These are phyloP conservation scores for Caerostris darwini DNA, from an alignment of 1,140 invertebrate genomes.

Conservation along the genomic window DNA sequence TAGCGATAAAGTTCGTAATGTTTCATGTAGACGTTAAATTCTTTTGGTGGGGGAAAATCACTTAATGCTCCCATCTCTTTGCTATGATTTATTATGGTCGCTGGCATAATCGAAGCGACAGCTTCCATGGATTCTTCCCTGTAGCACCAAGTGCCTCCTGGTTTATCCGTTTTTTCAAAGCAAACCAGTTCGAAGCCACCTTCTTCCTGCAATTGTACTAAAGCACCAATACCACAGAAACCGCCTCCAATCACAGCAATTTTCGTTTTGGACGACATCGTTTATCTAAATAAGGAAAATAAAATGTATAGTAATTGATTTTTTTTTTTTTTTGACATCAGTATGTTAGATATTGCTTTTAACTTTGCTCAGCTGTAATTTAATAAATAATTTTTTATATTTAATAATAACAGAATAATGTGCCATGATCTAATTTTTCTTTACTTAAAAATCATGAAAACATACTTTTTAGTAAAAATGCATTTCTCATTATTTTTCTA, in stretches of 20 bases:
- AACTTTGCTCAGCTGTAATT: not conserved
- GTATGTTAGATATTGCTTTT: too few relatives aligned
- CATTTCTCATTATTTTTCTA: too few relatives aligned
- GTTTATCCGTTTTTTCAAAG: constrained; percentile 79
- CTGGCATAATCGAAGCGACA: not conserved
- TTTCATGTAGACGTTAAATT: constrained; percentile 28
- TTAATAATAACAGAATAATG: too few relatives aligned
- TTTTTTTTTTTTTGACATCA: too few relatives aligned
- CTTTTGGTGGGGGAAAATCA: constrained; percentile 24
- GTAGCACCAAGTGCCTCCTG: constrained; percentile 84
- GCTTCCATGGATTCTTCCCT: constrained; percentile 78
- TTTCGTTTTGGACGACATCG: not conserved
- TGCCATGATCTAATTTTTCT: too few relatives aligned
- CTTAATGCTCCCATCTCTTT: constrained; percentile 39
- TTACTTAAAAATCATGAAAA: too few relatives aligned
- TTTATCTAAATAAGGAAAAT: too few relatives aligned
- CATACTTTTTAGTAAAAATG: too few relatives aligned
- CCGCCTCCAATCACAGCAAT: constrained; percentile 47
- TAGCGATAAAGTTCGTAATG: constrained; percentile 20
- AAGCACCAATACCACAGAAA: not conserved
- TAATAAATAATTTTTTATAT: not conserved
- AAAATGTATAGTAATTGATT: too few relatives aligned
- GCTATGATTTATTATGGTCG: constrained; percentile 60
- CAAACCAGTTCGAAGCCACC: constrained; percentile 44
- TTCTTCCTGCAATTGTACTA: constrained; percentile 38